Percentiles rank a stretch among this genome's conserved stretches.
Conservation (phyloP, 2,797 vertebrate genomes). For the Bucorvus abyssinicus region DNA sequence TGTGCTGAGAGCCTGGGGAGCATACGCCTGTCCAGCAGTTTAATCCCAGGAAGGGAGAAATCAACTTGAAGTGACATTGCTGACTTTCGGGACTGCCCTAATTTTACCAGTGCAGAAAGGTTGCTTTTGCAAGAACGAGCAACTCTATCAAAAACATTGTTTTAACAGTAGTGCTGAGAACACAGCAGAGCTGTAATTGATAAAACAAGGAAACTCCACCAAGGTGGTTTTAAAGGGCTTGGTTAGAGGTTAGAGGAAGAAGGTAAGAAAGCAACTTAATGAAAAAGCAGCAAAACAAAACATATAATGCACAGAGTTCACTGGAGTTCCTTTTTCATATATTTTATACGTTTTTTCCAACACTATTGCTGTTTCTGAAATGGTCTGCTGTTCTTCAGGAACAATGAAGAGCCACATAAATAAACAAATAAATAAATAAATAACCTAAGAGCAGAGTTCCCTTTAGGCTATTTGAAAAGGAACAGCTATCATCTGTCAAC, state of each 20-base stretch:
- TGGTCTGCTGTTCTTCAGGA: background rate
- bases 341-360: background rate
- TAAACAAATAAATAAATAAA: background rate
- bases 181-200: background rate
- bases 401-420: background rate
- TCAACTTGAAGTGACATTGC: background rate
- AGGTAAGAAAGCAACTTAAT: background rate
- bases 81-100: slow-evolving; percentile 43
- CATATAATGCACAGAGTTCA: background rate
- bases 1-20: background rate
- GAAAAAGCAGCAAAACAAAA: background rate
- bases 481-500: background rate
- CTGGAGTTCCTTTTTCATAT: background rate
- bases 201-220: slow-evolving; percentile 39
- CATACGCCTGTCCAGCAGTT: background rate
- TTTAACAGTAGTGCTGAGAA: slow-evolving; percentile 48
- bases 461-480: background rate
- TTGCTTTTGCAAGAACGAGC: background rate
- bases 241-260: slow-evolving; percentile 24
- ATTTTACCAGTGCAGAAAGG: slow-evolving; percentile 55
- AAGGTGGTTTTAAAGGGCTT: slow-evolving; percentile 52
- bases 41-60: slow-evolving; percentile 47
- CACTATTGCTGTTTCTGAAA: background rate
- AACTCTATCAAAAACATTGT: slow-evolving; percentile 1
- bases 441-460: background rate